Percentiles rank a stretch among this genome's conserved stretches.
phyloP scores from a whole-genome alignment of 2,888 invertebrate genomes.

The Caenorhabditis doughertyi region DNA sequence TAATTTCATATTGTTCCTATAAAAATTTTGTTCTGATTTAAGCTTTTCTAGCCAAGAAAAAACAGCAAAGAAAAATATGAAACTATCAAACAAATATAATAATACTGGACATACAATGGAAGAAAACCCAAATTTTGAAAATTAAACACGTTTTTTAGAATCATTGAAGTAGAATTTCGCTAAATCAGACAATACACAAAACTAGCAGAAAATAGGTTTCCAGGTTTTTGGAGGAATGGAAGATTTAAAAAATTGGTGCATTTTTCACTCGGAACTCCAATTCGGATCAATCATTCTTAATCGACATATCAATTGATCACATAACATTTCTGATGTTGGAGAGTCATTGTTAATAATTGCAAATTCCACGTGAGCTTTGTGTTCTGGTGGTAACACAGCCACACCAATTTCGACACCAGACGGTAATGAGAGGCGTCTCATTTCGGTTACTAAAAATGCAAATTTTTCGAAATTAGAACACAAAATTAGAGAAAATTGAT shows the following conservation, averaged over 20 bases:
- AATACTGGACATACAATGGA: conserved; percentile 52
- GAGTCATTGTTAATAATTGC: conserved; percentile 68
- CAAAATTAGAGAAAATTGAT: background rate
- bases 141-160: conserved; percentile 46
- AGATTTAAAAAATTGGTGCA: background rate
- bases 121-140: conserved; percentile 32
- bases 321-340: conserved; percentile 68
- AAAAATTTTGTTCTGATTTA: too few relatives aligned
- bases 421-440: conserved; percentile 69
- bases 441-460: conserved; percentile 57
- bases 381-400: conserved; percentile 67
- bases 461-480: background rate
- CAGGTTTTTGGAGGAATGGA: too few relatives aligned
- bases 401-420: conserved; percentile 75
- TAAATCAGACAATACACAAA: conserved; percentile 29
- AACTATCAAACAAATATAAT: conserved; percentile 10
- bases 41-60: too few relatives aligned
- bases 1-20: background rate
- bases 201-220: conserved; percentile 6
- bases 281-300: conserved; percentile 68
- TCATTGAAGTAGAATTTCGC: conserved; percentile 38
- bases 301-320: conserved; percentile 67
- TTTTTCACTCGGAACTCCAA: conserved; percentile 55
- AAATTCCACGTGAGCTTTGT: conserved; percentile 74
- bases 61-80: background rate